A percentile compares a stretch with the other conserved stretches of the same genome.
These are phyloP conservation scores for Chromobotia macracanthus DNA, from an alignment of 2,797 vertebrate species.

Conservation along the genomic window DNA sequence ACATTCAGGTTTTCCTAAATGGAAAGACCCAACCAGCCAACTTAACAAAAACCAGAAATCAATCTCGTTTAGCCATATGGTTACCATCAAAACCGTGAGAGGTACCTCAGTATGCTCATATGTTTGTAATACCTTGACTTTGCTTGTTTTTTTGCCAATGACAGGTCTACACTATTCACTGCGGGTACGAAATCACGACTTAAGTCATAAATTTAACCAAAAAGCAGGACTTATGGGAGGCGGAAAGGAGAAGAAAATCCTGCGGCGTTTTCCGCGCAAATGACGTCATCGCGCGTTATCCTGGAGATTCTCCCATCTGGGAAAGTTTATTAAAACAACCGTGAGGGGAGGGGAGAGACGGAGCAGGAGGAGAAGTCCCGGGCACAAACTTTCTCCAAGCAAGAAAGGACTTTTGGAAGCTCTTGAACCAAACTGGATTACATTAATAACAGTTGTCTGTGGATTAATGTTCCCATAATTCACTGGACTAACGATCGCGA, in stretches of 20 bases:
- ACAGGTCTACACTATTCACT: neutral
- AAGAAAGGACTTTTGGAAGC: slow-evolving; percentile 59
- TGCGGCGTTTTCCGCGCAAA: slow-evolving; percentile 60
- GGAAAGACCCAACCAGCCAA: neutral
- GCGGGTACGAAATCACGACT: too few species aligned
- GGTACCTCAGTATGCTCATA: neutral
- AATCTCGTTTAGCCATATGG: neutral
- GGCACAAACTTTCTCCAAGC: slow-evolving; percentile 65
- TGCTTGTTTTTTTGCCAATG: neutral
- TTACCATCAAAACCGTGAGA: neutral
- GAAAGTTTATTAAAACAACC: slow-evolving; percentile 62
- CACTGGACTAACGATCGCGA: slow-evolving; percentile 65
- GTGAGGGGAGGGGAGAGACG: slow-evolving; percentile 62
- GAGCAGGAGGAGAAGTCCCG: slow-evolving; percentile 66
- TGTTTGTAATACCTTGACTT: neutral
- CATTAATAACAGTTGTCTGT: slow-evolving; percentile 30
- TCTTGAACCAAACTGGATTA: slow-evolving; percentile 51
- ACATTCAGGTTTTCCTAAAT: neutral
- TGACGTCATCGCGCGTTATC: slow-evolving; percentile 68
- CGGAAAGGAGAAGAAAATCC: slow-evolving; percentile 31
- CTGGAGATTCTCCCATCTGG: slow-evolving; percentile 64
- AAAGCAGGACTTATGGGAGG: slow-evolving; percentile 55
- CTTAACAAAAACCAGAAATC: neutral
- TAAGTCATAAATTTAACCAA: too few species aligned
- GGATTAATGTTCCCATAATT: slow-evolving; percentile 71